Base-by-base conservation (phyloP, 1,140 invertebrate genomes). In the Alviniconcha marisindica region DNA sequence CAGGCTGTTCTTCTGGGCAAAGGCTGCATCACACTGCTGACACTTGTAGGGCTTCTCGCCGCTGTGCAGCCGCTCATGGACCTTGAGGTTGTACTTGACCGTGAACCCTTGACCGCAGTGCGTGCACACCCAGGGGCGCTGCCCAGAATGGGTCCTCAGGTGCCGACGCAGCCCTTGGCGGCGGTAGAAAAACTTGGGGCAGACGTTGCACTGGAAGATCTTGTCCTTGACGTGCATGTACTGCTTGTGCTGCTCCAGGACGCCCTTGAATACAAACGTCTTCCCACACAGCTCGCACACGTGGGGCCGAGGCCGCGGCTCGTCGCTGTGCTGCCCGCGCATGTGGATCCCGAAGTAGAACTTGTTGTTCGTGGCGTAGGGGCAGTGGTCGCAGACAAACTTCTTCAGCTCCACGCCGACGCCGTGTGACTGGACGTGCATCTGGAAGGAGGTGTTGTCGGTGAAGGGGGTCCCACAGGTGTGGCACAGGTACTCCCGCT, bases 1-100 rank as follows among this genome's bases (percentile, higher is more conserved):
- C 28, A 83, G 51, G 60, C 56, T 63, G 74, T 79, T 78, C 48
- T 51, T 77, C 44, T 85, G 74, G 18, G 33, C 33, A 24, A 85
- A 82, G 66, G 71, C 74, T 7, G 77, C 51, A 38, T 82, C 74
- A 31, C 84, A 85, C n/a, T 77, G 44, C 33, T 38, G 4, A 38
- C 84, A 85, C 31, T 84, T 79, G 84, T 94, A 95, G 2, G 92
- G 89, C 77, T 96, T 94, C 89, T 96, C 3, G 95, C 95, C 96
- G 1, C 97, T 97, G 89, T 97, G 97, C 73, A 83, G 44, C 28
- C 84, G 54, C 73, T 78, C 71, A 56, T 85, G 84, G 31, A 44
- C 63, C 38, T 63, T 60, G 12, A 83, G 56, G 56, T 79, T 79
- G 51, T 76, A 76, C 12, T 36, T 48, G 31, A 54, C 31, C 21